Percentiles rank a stretch among this genome's conserved stretches.
These are phyloP conservation scores for Neostethus bicornis DNA, from an alignment of 2,797 vertebrate species.

Conservation along the genomic window DNA sequence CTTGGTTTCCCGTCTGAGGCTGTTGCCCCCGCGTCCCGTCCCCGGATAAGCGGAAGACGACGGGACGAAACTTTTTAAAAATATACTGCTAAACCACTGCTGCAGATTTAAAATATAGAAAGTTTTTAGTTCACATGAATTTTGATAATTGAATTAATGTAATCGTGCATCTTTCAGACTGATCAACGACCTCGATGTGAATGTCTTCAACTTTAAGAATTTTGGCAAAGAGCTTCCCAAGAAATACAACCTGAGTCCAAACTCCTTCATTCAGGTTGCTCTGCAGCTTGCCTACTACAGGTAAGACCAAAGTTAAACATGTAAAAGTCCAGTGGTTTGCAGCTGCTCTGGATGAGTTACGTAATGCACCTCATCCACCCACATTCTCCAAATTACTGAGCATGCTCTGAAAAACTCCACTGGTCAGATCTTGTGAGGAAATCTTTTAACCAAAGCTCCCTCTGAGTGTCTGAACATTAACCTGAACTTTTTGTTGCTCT, in stretches of 20 bases:
- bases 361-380: not conserved
- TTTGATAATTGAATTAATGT: too few relatives aligned
- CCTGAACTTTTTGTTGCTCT: not conserved
- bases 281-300: conserved; percentile 84
- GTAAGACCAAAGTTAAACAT: too few relatives aligned
- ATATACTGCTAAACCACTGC: too few relatives aligned
- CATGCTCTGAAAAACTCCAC: not conserved
- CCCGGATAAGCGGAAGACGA: too few relatives aligned
- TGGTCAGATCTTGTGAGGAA: not conserved
- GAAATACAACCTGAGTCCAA: conserved; percentile 78
- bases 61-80: too few relatives aligned
- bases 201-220: conserved; percentile 83
- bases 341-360: not conserved
- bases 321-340: too few relatives aligned
- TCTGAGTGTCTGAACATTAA: not conserved
- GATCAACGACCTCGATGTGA: conserved; percentile 86
- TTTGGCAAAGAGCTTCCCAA: conserved; percentile 85
- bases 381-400: not conserved
- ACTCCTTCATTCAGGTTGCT: conserved; percentile 84
- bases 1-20: too few relatives aligned
- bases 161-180: conserved; percentile 77
- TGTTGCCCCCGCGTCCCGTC: too few relatives aligned
- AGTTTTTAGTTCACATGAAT: too few relatives aligned
- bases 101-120: too few relatives aligned
- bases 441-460: not conserved